phyloP scores from a whole-genome alignment of 2,113 vertebrate genomes.

The Dipodomys stephensi region DNA sequence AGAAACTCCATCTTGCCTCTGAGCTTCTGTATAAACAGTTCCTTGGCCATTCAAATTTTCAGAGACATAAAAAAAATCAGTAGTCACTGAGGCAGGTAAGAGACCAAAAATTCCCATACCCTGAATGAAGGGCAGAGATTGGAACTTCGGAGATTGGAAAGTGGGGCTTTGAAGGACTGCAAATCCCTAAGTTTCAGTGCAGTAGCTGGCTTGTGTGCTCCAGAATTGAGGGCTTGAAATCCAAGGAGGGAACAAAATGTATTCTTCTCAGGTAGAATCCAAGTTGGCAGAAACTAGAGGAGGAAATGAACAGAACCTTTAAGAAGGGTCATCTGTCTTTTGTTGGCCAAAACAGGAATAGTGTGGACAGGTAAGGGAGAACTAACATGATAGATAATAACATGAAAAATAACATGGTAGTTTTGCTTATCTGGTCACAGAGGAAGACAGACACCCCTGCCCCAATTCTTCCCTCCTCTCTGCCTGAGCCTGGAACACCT shows the following conservation, averaged over 20 bases:
- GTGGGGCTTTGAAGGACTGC: neutral
- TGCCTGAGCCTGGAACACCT: neutral
- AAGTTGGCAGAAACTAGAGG: neutral
- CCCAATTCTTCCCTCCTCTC: neutral
- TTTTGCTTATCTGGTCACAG: neutral
- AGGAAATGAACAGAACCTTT: neutral
- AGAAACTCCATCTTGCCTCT: constrained; percentile 52
- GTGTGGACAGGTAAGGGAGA: too few species aligned
- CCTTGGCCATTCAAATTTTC: neutral
- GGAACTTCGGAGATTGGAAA: neutral
- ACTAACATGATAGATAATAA: neutral
- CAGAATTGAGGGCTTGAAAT: neutral
- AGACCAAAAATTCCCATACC: neutral
- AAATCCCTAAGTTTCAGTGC: neutral
- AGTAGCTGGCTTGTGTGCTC: neutral
- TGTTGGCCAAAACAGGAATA: neutral
- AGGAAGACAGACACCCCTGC: neutral
- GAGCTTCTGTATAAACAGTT: constrained; percentile 53
- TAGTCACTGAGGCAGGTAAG: neutral
- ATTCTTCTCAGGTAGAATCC: neutral
- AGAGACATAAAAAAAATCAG: neutral
- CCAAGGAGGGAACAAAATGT: neutral
- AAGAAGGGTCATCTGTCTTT: neutral
- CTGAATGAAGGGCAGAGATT: neutral
- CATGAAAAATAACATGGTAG: neutral